phyloP scores from a whole-genome alignment of 2,797 vertebrate genomes.

The Mareca strepera region DNA sequence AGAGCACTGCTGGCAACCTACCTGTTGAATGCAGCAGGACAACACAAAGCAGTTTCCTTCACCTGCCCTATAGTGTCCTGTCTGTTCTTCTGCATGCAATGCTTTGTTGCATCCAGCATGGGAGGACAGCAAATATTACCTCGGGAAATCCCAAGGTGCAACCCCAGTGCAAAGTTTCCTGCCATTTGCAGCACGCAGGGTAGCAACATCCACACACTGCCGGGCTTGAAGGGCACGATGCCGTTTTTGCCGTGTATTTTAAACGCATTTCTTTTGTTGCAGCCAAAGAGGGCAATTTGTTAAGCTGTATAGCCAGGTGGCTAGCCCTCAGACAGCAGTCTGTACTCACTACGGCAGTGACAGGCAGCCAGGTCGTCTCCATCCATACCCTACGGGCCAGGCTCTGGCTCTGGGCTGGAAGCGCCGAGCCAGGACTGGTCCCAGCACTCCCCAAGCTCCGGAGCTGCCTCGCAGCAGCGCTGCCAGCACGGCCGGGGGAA shows the following conservation, averaged over 20 bases:
- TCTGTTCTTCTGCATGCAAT: not conserved
- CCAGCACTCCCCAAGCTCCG: fast-evolving
- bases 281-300: not conserved
- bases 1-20: not conserved
- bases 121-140: not conserved
- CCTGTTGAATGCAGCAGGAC: not conserved
- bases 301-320: not conserved
- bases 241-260: not conserved
- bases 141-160: not conserved
- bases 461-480: fast-evolving
- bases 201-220: not conserved
- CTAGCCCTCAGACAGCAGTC: not conserved
- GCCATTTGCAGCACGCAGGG: not conserved
- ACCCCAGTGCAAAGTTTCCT: not conserved
- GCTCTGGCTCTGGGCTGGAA: not conserved
- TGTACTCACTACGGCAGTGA: not conserved
- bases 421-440: not conserved
- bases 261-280: not conserved
- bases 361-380: not conserved
- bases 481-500: not conserved
- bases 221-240: not conserved
- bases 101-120: not conserved
- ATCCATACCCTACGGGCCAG: fast-evolving
- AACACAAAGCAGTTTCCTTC: not conserved
- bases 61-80: not conserved